phyloP scores from a whole-genome alignment of 2,888 invertebrate species.

The Linyphia triangularis region DNA sequence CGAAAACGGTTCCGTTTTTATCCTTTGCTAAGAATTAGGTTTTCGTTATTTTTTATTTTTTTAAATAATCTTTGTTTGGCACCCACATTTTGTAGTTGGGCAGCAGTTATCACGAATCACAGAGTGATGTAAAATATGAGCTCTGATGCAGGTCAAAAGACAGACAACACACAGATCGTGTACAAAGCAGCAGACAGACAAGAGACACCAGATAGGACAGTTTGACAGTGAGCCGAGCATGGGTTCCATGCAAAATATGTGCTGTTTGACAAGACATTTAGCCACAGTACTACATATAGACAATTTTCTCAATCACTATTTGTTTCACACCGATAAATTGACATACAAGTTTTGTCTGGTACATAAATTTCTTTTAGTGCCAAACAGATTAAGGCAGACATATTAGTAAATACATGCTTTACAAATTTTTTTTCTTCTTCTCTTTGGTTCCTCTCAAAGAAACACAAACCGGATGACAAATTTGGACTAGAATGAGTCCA shows the following conservation, averaged over 20 bases:
- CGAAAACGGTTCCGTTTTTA: constrained; percentile 41
- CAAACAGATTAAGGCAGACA: constrained; percentile 75
- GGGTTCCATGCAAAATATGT: constrained; percentile 74
- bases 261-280: constrained; percentile 73
- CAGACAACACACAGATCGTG: constrained; percentile 74
- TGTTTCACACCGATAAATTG: constrained; percentile 69
- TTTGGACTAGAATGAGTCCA: constrained; percentile 68
- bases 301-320: constrained; percentile 58
- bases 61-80: constrained; percentile 70
- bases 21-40: constrained; percentile 68
- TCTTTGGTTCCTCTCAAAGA: constrained; percentile 70
- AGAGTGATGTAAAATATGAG: constrained; percentile 75
- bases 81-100: constrained; percentile 74
- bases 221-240: constrained; percentile 74
- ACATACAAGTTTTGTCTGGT: constrained; percentile 73
- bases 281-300: constrained; percentile 74
- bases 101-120: constrained; percentile 76
- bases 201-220: constrained; percentile 71
- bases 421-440: constrained; percentile 71
- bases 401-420: constrained; percentile 75
- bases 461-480: constrained; percentile 70
- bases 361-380: constrained; percentile 72
- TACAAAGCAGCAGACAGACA: constrained; percentile 72
- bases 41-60: constrained; percentile 1
- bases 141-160: constrained; percentile 75